phyloP scores from a whole-genome alignment of 2,113 vertebrate genomes.

The Toxostoma redivivum region DNA sequence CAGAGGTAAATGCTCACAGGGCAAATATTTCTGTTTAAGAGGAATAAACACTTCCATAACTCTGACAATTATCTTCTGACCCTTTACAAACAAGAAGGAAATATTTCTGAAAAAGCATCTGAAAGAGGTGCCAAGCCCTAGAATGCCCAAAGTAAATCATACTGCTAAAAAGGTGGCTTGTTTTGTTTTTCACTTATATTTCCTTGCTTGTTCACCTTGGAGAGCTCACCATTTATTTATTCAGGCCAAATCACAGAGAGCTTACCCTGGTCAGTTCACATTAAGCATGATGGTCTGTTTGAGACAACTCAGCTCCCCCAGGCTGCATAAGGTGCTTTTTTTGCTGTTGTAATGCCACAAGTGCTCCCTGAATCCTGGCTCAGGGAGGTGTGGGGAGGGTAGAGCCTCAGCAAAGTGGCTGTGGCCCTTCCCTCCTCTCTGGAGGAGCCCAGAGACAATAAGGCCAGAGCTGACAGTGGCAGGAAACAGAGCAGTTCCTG shows the following conservation, averaged over 20 bases:
- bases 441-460: not conserved
- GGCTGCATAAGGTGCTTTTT: not conserved
- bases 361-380: not conserved
- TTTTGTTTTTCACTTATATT: not conserved
- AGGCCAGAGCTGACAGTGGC: not conserved
- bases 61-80: not conserved
- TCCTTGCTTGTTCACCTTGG: not conserved
- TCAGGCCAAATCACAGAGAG: not conserved
- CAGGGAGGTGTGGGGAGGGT: not conserved
- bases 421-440: too few species aligned
- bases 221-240: not conserved
- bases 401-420: not conserved
- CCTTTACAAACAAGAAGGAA: not conserved
- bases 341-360: not conserved
- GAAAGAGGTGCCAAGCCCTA: not conserved
- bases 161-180: not conserved
- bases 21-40: not conserved
- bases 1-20: not conserved
- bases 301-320: not conserved
- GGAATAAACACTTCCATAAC: not conserved
- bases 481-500: not conserved
- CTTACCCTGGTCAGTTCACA: not conserved
- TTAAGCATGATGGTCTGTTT: not conserved
- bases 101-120: not conserved
- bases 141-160: not conserved